Base-by-base conservation (phyloP, 2,888 invertebrate genomes). In the Thereva nobilitata region DNA sequence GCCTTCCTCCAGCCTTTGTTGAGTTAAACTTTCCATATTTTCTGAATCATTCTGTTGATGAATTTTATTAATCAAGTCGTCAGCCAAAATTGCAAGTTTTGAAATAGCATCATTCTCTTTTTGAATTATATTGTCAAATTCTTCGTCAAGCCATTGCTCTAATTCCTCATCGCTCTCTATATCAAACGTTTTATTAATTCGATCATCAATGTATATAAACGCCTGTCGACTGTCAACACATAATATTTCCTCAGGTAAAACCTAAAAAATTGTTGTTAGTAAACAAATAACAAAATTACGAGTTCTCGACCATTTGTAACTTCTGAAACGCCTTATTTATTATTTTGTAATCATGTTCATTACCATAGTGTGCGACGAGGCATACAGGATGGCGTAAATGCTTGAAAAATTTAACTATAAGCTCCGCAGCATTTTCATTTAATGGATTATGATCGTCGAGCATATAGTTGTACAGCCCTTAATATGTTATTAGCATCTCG, bases 361-460 rank as follows among this genome's bases (percentile, higher is more conserved):
- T 80, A 0, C 94, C 94, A 80, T 93, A 93, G 73, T 94, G 92
- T 0, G 93, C 91, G 0, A 93, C 83, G 42, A 95, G 80, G 75
- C 94, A 94, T 5, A 91, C 83, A 0, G 93, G 93, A 71, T 85
- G 83, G 1, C 81, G 80, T n/a, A 89, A 81, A 61, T 87, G 81
- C 4, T 82, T 78, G 0, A 94, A 76, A 75, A 93, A 94, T 1
- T 77, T 76, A 23, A 84, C 80, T 0, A 93, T 80, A n/a, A 86
- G 75, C 7, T 82, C 76, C 9, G 84, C 86, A 0, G 86, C 82
- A 8, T 85, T 80, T 2, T 75, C 75, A 70, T 87, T 82, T 75
- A 93, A 91, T 2, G 76, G 72, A 0, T 84, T 80, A 73, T 89
- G 86, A n/a, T 85, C 71, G 73, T 89, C 86, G 10, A 94, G 77